Evolutionary conservation across 1,140 invertebrate genomes (phyloP).

Genomic region (Monomorium pharaonis): DNA sequence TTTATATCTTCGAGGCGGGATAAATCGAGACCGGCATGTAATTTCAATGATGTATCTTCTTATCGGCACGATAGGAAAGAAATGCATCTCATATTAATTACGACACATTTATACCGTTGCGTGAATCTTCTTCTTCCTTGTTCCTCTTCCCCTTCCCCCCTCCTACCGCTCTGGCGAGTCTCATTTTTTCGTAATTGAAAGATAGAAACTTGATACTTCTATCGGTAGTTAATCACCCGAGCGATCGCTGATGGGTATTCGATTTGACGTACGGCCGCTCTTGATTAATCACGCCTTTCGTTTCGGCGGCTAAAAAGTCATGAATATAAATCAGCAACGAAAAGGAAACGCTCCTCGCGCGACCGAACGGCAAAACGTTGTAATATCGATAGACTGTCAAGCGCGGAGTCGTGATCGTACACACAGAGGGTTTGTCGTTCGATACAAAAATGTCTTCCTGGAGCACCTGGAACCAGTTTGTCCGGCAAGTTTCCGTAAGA

Average conservation of each 20-base stretch:
- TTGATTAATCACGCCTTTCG: constrained; percentile 58
- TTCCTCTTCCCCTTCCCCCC: neutral
- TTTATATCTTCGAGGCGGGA: constrained; percentile 3
- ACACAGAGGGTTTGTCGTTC: constrained; percentile 64
- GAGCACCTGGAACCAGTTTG: constrained; percentile 61
- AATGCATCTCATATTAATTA: constrained; percentile 31
- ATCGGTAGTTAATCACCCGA: constrained; percentile 38
- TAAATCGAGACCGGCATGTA: neutral
- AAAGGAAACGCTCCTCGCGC: neutral
- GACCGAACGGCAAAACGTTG: constrained; percentile 36
- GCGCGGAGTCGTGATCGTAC: constrained; percentile 44
- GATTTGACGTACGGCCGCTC: constrained; percentile 29
- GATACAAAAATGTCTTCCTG: constrained; percentile 64
- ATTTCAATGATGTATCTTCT: constrained; percentile 3
- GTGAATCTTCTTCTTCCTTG: neutral
- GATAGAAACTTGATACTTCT: constrained; percentile 33
- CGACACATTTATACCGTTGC: neutral
- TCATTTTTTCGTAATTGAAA: constrained; percentile 37
- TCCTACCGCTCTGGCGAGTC: neutral
- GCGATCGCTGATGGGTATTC: constrained; percentile 30
- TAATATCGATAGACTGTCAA: constrained; percentile 21
- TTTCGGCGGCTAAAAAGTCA: constrained; percentile 34
- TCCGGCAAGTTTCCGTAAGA: constrained; percentile 41
- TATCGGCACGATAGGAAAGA: neutral
- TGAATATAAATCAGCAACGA: constrained; percentile 17